Conservation (phyloP, 2,113 vertebrate species). For the Oriolus oriolus region DNA sequence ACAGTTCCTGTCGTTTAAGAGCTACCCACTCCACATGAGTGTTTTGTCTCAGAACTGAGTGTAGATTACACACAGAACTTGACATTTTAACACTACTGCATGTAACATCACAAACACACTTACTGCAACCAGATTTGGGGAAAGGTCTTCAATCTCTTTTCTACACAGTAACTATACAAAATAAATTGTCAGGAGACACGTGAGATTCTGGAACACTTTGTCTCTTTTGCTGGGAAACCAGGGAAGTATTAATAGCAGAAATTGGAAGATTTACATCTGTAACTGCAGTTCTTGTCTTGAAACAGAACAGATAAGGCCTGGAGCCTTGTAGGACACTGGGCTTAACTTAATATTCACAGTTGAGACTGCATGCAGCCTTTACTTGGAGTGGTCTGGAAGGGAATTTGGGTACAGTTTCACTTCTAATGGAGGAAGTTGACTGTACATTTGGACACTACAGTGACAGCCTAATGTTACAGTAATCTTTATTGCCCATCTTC, state of each 20-base stretch:
- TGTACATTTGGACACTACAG: background rate
- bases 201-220: background rate
- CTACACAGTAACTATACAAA: background rate
- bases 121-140: background rate
- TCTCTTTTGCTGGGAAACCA: background rate
- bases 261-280: background rate
- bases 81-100: background rate
- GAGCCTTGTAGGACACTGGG: background rate
- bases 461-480: background rate
- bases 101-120: background rate
- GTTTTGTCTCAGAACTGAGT: background rate
- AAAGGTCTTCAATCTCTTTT: background rate
- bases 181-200: background rate
- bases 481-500: background rate
- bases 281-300: background rate
- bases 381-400: background rate
- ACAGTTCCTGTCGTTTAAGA: background rate
- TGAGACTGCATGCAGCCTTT: background rate
- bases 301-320: background rate
- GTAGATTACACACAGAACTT: background rate
- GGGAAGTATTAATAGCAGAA: background rate
- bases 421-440: background rate
- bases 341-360: background rate
- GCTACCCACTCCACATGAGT: background rate
- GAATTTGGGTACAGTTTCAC: background rate